These are phyloP conservation scores for Percopsis omiscomaycus DNA, from an alignment of 2,797 vertebrate genomes.

Conservation along the genomic window DNA sequence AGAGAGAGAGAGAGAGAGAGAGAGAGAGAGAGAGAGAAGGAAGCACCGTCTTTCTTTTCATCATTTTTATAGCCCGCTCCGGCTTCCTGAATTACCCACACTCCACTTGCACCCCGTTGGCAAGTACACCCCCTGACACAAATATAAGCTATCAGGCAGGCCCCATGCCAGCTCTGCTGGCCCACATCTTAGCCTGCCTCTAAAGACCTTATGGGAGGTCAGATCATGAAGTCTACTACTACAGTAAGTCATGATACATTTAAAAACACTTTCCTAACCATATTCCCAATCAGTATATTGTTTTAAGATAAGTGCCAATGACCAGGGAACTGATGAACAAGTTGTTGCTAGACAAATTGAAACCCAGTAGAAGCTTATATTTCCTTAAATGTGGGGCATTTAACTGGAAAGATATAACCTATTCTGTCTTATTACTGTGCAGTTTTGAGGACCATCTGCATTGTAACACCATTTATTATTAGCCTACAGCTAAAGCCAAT, in stretches of 20 bases:
- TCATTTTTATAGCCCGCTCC: slow-evolving; percentile 71
- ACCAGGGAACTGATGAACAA: too few relatives aligned
- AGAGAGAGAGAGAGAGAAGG: slow-evolving; percentile 52
- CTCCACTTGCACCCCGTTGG: slow-evolving; percentile 49
- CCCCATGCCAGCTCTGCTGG: slow-evolving; percentile 43
- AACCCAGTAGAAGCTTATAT: too few relatives aligned
- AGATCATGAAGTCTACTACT: slow-evolving; percentile 27
- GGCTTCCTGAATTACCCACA: slow-evolving; percentile 65
- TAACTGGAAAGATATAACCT: too few relatives aligned
- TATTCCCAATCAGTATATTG: background rate
- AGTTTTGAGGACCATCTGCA: too few relatives aligned
- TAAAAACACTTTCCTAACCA: slow-evolving; percentile 4
- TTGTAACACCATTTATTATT: too few relatives aligned
- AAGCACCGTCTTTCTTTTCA: slow-evolving; percentile 71
- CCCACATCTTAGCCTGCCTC: slow-evolving; percentile 42
- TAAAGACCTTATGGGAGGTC: slow-evolving; percentile 46
- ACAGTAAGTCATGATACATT: slow-evolving; percentile 10
- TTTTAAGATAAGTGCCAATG: too few relatives aligned
- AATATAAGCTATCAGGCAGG: slow-evolving; percentile 38
- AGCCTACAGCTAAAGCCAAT: background rate
- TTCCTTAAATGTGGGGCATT: too few relatives aligned
- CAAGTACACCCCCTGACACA: slow-evolving; percentile 54
- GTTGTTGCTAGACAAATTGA: too few relatives aligned
- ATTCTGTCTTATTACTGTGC: too few relatives aligned
- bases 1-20: slow-evolving; percentile 20